Conservation (phyloP, 2,888 invertebrate species). For the Xanthorhoe spadicearia region DNA sequence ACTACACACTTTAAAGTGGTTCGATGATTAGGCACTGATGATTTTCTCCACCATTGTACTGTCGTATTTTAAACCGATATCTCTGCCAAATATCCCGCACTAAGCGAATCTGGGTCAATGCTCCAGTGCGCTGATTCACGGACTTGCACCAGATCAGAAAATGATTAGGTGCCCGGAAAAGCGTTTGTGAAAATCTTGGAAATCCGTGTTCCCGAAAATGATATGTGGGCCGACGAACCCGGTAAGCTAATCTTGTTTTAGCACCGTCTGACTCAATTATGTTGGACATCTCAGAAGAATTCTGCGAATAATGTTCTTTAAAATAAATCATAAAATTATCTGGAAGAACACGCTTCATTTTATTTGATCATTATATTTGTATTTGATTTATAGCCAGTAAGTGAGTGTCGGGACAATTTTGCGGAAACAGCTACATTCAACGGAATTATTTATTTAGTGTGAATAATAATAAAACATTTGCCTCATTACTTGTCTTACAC, state of each 20-base stretch:
- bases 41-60: conserved; percentile 34
- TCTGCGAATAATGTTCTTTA: conserved; percentile 12
- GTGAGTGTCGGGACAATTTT: no score
- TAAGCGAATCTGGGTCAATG: conserved; percentile 76
- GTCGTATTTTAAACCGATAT: conserved; percentile 68
- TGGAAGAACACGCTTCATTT: not conserved
- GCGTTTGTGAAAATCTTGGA: conserved; percentile 12
- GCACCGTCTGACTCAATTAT: conserved; percentile 12
- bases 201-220: conserved; percentile 16
- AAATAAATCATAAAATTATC: not conserved
- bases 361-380: not conserved
- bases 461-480: not conserved
- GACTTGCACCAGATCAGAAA: conserved; percentile 38
- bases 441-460: not conserved
- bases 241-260: conserved; percentile 1
- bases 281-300: not conserved
- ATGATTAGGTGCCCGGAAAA: conserved; percentile 37
- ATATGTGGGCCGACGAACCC: conserved; percentile 22
- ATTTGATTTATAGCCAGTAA: no score
- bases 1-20: no score
- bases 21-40: not conserved
- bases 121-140: conserved; percentile 68
- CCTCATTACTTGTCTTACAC: conserved; percentile 1
- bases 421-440: no score
- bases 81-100: conserved; percentile 75